Base-by-base conservation (phyloP, 2,113 vertebrate genomes). In the Odocoileus virginianus region DNA sequence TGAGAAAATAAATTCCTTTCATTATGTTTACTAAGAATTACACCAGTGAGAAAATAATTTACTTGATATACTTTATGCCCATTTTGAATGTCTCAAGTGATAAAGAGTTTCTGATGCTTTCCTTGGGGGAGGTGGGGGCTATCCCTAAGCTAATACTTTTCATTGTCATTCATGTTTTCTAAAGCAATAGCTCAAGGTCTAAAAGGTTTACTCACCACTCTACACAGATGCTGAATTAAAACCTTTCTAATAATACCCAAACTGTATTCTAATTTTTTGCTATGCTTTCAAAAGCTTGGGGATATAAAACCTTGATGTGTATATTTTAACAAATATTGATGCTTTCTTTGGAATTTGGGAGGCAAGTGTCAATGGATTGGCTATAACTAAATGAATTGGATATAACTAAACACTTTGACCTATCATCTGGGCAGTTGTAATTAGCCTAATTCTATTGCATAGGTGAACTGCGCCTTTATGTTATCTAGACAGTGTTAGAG, bases 81-180 rank as follows among this genome's bases (percentile, higher is more conserved):
- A 71, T 88, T 84, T 92, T 87, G 55, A 98, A 93, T 57, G 21
- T 95, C 96, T 90, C 94, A 55, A 28, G 57, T 84, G 91, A 67
- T 94, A 28, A 28, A 97, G 86, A 87, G 52, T 97, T 97, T 93
- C 89, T 54, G 7, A 84, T 21, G 94, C 89, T 95, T 94, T 94
- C 67, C 91, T 57, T 55, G 47, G 40, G 54, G 96, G 50, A 36
- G 40, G 57, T 95, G 40, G 33, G 19, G 91, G 40, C 45, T 97
- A 76, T 27, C 71, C 94, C 95, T 97, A 94, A 98, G 84, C 84
- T 61, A 97, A 98, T 95, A 87, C 47, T 94, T 97, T 82, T 47
- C 58, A 3, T 88, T 97, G 89, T 94, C 95, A 86, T 90, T 94
- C 58, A 30, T 95, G 86, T 97, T 97, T 95, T 93, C 87, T 43